Percentiles rank a stretch among this genome's conserved stretches.
Conservation (phyloP, 2,888 invertebrate genomes). For the Agapostemon virescens region DNA sequence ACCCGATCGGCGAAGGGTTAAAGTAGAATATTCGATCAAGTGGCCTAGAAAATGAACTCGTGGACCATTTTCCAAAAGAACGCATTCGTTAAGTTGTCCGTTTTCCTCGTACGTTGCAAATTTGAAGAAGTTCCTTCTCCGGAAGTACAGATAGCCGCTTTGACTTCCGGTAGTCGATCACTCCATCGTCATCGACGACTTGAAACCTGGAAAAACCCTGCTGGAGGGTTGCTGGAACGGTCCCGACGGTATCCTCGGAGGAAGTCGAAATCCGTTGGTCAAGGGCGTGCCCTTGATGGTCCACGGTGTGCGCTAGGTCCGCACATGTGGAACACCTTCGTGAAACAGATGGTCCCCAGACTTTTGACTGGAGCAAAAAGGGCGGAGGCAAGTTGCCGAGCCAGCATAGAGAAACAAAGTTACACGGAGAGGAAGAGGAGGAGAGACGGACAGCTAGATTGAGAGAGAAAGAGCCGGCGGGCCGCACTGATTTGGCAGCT, state of each 20-base stretch:
- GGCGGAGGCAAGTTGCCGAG: slow-evolving; percentile 26
- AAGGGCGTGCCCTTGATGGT: slow-evolving; percentile 20
- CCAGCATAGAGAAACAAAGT: slow-evolving; percentile 3
- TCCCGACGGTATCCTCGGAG: neutral
- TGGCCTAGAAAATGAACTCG: too few species aligned
- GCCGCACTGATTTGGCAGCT: slow-evolving; percentile 75
- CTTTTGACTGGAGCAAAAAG: slow-evolving; percentile 46
- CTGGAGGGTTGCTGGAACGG: neutral
- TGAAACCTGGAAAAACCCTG: neutral
- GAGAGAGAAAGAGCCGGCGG: neutral
- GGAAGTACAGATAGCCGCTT: too few species aligned
- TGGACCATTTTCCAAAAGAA: too few species aligned
- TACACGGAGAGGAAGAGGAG: neutral
- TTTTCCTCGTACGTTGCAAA: too few species aligned
- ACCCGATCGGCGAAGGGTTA: too few species aligned
- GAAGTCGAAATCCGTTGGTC: slow-evolving; percentile 11
- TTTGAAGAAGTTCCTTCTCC: too few species aligned
- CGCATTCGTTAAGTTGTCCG: too few species aligned
- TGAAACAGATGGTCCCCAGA: slow-evolving; percentile 65
- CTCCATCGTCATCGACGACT: too few species aligned
- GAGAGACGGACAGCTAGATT: neutral
- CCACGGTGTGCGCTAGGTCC: neutral
- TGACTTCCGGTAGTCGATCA: too few species aligned
- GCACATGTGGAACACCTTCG: slow-evolving; percentile 61
- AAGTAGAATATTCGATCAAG: too few species aligned